Percentiles rank a stretch among this genome's conserved stretches.
Evolutionary conservation across 2,797 vertebrate species (phyloP).

Genomic region (Leptatherina wallacei): DNA sequence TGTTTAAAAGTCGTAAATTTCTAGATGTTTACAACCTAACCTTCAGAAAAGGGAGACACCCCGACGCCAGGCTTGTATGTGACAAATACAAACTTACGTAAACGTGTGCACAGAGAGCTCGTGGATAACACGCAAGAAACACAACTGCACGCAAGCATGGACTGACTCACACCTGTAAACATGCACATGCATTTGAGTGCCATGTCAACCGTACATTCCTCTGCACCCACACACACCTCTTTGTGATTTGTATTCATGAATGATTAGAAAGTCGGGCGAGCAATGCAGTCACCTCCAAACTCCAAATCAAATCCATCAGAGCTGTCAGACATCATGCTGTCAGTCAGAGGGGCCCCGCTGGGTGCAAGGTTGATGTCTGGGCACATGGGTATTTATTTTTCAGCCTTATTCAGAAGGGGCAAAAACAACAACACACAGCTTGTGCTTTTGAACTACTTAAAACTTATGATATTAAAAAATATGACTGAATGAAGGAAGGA

Average conservation of each 20-base stretch:
- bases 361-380: neutral
- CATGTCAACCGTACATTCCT: constrained; percentile 15
- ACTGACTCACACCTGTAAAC: constrained; percentile 55
- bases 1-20: constrained; percentile 75
- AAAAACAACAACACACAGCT: neutral
- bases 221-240: neutral
- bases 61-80: constrained; percentile 73
- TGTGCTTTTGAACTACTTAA: too few relatives aligned
- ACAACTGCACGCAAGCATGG: constrained; percentile 28
- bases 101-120: constrained; percentile 1
- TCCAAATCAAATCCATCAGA: constrained; percentile 19
- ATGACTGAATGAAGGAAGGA: too few relatives aligned
- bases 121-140: constrained; percentile 19
- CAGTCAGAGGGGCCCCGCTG: neutral
- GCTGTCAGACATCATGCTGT: neutral
- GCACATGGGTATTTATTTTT: too few relatives aligned
- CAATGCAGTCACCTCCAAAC: constrained; percentile 22
- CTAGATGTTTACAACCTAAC: constrained; percentile 67
- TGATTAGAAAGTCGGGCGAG: neutral
- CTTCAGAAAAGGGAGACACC: constrained; percentile 77
- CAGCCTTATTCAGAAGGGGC: neutral
- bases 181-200: constrained; percentile 25
- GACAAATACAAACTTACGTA: constrained; percentile 63
- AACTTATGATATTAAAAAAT: too few relatives aligned
- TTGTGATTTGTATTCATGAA: neutral